Evolutionary conservation across 2,888 invertebrate genomes (phyloP), one percentile per base, ranked within the genome.

Genomic region (Diarsia brunnea): DNA sequence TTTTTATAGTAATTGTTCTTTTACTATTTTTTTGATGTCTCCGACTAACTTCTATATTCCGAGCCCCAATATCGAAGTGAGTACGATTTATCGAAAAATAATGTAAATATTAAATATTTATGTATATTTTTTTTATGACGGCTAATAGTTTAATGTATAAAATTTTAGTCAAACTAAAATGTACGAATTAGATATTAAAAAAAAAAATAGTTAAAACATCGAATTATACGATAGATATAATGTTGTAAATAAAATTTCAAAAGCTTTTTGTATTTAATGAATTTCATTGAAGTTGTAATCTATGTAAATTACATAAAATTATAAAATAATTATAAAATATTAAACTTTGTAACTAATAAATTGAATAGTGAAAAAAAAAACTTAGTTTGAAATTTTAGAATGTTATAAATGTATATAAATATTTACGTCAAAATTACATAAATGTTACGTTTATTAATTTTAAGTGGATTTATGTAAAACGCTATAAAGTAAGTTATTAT

Each of bases 21-120:
- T 55, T 69, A 60, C 7, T 4, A 70, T 16, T 73, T 74, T 64
- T 75, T 68, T 78, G 74, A 84, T 80, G 82, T 87, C 88, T 88
- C 88, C 88, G 73, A 79, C 87, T 71, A 78, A 84, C 79, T 90
- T 91, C 91, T 88, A 89, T 93, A 90, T 92, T 91, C 84, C 72
- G 93, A 93, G 93, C 93, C 93, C 93, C 85, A 90, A 91, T 93
- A 91, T 91, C 87, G 89, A 84, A 87, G 64, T 82, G 77, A 65
- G 81, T 79, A n/a, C 78, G 88, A 89, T 53, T 79, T 82, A 87
- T 87, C 80, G 75, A 87, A 81, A 81, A 76, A 79, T 60, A 61
- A 84, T 79, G 73, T 79, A 78, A 74, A 73, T 87, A 85, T 69
- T 71, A 61, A 72, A 68, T 47, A 63, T 43, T 43, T 63, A 58